Conservation (phyloP, 2,113 vertebrate genomes). For the Xenopus tropicalis region UCB_Xtro_10.0 CM004449.2:81370501-81371000, state of each 20-base stretch:
- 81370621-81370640: background rate
- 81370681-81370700: conserved; percentile 72
- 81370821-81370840: conserved; percentile 74
- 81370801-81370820: conserved; percentile 75
- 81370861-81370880: too few species aligned
- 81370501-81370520: too few species aligned
- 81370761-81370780: conserved; percentile 85
- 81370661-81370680: conserved; percentile 58
- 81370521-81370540: too few species aligned
- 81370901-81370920: too few species aligned
- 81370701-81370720: conserved; percentile 80
- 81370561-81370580: too few species aligned
- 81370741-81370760: conserved; percentile 73
- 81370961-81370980: too few species aligned
- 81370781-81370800: conserved; percentile 89
- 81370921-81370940: too few species aligned
- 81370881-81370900: too few species aligned
- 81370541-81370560: too few species aligned
- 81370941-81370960: too few species aligned
- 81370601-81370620: background rate
- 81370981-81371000: too few species aligned
- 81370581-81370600: too few species aligned
- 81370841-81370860: conserved; percentile 70
- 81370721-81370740: conserved; percentile 76
- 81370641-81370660: conserved; percentile 82